These are phyloP conservation scores for Natator depressus DNA, from an alignment of 2,113 vertebrate genomes.

Conservation along the genomic window DNA sequence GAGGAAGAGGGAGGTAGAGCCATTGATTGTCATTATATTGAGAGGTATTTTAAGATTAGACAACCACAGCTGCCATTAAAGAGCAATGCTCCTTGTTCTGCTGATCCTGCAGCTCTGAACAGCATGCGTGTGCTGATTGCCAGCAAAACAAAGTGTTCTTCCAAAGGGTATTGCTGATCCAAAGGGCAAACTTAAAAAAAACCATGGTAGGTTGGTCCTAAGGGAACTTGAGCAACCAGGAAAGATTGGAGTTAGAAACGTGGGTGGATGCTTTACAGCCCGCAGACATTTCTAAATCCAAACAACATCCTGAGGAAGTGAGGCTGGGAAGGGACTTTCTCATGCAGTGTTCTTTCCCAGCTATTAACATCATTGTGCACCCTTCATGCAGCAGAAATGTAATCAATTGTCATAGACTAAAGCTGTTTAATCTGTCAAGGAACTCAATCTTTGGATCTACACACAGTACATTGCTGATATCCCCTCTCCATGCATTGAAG, in stretches of 20 bases:
- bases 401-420: slow-evolving; percentile 18
- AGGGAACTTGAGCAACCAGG: slow-evolving; percentile 38
- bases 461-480: slow-evolving; percentile 35
- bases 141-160: slow-evolving; percentile 52
- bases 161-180: slow-evolving; percentile 55
- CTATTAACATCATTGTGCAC: background rate
- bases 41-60: slow-evolving; percentile 50
- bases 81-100: slow-evolving; percentile 55
- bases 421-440: slow-evolving; percentile 13
- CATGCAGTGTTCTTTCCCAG: slow-evolving; percentile 42
- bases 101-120: slow-evolving; percentile 48
- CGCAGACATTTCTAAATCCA: slow-evolving; percentile 65
- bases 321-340: slow-evolving; percentile 61
- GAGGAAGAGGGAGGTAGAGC: slow-evolving; percentile 39
- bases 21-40: slow-evolving; percentile 43
- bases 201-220: slow-evolving; percentile 41
- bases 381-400: slow-evolving; percentile 31
- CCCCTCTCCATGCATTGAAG: slow-evolving; percentile 4
- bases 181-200: slow-evolving; percentile 44
- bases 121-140: slow-evolving; percentile 32
- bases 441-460: slow-evolving; percentile 27
- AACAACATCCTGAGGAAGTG: slow-evolving; percentile 64
- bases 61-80: slow-evolving; percentile 52
- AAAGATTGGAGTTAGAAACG: slow-evolving; percentile 37
- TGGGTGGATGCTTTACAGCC: slow-evolving; percentile 58